phyloP scores from a whole-genome alignment of 1,140 invertebrate genomes.

The Stenopsyche tienmushanensis region DNA sequence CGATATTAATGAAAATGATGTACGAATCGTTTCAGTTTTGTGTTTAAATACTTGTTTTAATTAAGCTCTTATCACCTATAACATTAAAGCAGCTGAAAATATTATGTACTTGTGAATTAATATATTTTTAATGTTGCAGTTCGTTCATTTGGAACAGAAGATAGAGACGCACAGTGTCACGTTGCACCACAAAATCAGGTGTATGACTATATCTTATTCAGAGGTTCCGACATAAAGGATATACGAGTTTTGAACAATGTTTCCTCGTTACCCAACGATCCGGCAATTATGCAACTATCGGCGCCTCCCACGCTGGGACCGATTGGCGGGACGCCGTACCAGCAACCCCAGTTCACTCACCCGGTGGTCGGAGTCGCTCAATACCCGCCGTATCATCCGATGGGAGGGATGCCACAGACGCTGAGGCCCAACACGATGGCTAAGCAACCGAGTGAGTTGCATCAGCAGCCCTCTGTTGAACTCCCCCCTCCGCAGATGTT shows the following conservation, averaged over 20 bases:
- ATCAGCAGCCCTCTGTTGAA: slow-evolving; percentile 55
- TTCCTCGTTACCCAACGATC: slow-evolving; percentile 80
- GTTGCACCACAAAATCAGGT: slow-evolving; percentile 95
- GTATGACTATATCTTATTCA: slow-evolving; percentile 98
- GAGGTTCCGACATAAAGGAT: slow-evolving; percentile 98
- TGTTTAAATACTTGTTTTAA: too few species aligned
- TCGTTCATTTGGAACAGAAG: slow-evolving; percentile 97
- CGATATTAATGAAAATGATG: too few species aligned
- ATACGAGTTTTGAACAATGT: slow-evolving; percentile 89
- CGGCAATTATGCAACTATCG: slow-evolving; percentile 91
- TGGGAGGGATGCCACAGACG: slow-evolving; percentile 63
- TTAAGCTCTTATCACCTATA: too few species aligned
- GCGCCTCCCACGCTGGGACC: slow-evolving; percentile 63
- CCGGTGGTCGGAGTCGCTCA: slow-evolving; percentile 51
- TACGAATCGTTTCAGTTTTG: too few species aligned
- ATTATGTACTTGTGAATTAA: not conserved
- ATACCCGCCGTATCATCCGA: slow-evolving; percentile 56
- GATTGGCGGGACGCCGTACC: slow-evolving; percentile 44
- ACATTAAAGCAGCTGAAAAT: too few species aligned
- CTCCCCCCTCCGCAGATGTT: slow-evolving; percentile 47
- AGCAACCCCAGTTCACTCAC: slow-evolving; percentile 51
- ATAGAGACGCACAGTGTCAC: slow-evolving; percentile 89
- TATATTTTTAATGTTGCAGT: too few species aligned
- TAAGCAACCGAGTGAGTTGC: slow-evolving; percentile 79
- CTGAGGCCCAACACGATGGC: slow-evolving; percentile 55